phyloP scores from a whole-genome alignment of 2,797 vertebrate genomes.

The Sorex maritimensis region DNA sequence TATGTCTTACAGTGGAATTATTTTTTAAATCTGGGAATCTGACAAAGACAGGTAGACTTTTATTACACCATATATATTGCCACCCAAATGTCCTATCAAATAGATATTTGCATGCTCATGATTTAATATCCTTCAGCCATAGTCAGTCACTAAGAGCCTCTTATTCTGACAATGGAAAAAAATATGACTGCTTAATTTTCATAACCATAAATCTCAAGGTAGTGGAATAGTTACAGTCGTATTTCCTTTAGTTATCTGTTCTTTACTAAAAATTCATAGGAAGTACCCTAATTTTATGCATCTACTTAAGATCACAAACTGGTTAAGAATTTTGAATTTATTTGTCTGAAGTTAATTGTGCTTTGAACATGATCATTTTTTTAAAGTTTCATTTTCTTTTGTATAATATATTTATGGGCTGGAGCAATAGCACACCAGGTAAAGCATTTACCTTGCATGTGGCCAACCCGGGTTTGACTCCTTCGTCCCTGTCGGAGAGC shows the following conservation, averaged over 20 bases:
- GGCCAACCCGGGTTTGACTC: no score
- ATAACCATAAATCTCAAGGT: constrained; percentile 87
- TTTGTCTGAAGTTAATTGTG: constrained; percentile 4
- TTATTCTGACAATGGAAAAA: constrained; percentile 84
- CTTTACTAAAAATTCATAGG: neutral
- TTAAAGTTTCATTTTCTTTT: neutral
- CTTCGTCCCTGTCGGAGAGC: no score
- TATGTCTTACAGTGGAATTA: constrained; percentile 66
- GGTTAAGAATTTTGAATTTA: neutral
- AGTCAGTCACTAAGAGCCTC: constrained; percentile 87
- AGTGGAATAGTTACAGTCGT: constrained; percentile 69
- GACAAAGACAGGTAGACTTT: constrained; percentile 87
- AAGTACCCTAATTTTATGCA: constrained; percentile 10
- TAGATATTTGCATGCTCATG: constrained; percentile 85
- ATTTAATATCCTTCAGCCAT: constrained; percentile 87
- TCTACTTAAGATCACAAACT: neutral
- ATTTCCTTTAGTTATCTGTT: constrained; percentile 71
- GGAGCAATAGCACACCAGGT: no score
- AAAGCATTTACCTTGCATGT: no score
- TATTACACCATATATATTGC: constrained; percentile 83
- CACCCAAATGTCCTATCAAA: constrained; percentile 85
- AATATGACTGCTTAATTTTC: constrained; percentile 88
- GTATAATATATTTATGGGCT: neutral
- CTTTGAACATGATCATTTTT: neutral
- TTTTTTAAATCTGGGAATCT: neutral